Conservation (phyloP, 2,113 vertebrate genomes). For the Monopterus albus region DNA sequence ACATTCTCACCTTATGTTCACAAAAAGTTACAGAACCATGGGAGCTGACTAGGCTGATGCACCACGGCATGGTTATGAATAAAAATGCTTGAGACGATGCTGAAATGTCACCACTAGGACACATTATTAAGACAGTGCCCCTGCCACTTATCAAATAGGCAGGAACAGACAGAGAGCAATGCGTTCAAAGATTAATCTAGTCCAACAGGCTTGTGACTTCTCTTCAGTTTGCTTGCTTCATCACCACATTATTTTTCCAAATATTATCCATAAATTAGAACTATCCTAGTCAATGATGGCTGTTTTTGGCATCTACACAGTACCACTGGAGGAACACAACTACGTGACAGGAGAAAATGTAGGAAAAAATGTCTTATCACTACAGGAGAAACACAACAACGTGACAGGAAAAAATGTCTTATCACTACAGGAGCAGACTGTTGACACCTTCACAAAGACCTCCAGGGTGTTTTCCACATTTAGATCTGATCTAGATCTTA, state of each 20-base stretch:
- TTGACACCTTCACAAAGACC: background rate
- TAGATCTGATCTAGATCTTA: too few species aligned
- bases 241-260: slow-evolving; percentile 22
- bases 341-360: too few species aligned
- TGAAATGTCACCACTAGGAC: slow-evolving; percentile 7
- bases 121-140: background rate
- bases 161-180: background rate
- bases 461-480: background rate
- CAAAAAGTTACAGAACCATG: background rate
- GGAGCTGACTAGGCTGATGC: background rate
- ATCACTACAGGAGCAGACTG: background rate
- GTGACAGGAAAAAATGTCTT: background rate
- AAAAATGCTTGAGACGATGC: background rate
- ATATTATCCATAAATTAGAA: slow-evolving; percentile 53
- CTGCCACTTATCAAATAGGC: slow-evolving; percentile 12
- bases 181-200: background rate
- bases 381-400: background rate
- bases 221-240: slow-evolving; percentile 6
- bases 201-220: too few species aligned
- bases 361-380: too few species aligned
- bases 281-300: too few species aligned
- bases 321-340: too few species aligned
- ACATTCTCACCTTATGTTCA: background rate
- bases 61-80: background rate
- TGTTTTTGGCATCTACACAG: too few species aligned